Conservation (phyloP, 2,888 invertebrate species). For the Charanyca ferruginea region DNA sequence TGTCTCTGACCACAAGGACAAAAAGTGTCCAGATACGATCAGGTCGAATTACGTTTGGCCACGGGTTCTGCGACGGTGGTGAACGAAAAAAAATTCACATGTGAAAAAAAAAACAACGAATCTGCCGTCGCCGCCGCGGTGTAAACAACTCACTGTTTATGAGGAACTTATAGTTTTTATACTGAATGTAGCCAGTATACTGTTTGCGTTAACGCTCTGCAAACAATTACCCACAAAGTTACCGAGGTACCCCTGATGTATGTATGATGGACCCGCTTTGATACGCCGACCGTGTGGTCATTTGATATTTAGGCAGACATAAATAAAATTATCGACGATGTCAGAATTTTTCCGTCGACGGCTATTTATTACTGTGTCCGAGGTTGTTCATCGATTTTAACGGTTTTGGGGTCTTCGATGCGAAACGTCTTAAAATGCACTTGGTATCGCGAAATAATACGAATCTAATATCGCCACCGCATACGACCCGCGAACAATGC, state of each 20-base stretch:
- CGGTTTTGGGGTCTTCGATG: slow-evolving; percentile 62
- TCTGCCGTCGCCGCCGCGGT: slow-evolving; percentile 74
- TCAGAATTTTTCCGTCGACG: slow-evolving; percentile 66
- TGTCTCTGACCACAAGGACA: slow-evolving; percentile 89
- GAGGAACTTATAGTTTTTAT: slow-evolving; percentile 78
- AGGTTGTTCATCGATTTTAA: slow-evolving; percentile 70
- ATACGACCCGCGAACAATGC: slow-evolving; percentile 84
- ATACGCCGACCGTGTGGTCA: slow-evolving; percentile 72
- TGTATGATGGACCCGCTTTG: slow-evolving; percentile 68
- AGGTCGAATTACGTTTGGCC: slow-evolving; percentile 89
- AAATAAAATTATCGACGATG: slow-evolving; percentile 79
- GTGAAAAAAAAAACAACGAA: slow-evolving; percentile 72
- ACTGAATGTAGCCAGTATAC: slow-evolving; percentile 66
- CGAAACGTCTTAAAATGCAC: slow-evolving; percentile 61
- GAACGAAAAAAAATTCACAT: slow-evolving; percentile 79
- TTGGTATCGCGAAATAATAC: slow-evolving; percentile 81
- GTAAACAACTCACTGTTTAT: slow-evolving; percentile 84
- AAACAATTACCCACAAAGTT: slow-evolving; percentile 71
- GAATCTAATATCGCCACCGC: slow-evolving; percentile 90
- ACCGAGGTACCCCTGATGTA: slow-evolving; percentile 62
- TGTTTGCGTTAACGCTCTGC: slow-evolving; percentile 72
- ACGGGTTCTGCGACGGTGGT: slow-evolving; percentile 75
- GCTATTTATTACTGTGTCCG: slow-evolving; percentile 64
- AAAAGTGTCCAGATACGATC: slow-evolving; percentile 89
- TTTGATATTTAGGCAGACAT: slow-evolving; percentile 71